Evolutionary conservation across 2,113 vertebrate genomes (phyloP).

Genomic region (Drymodes brunneopygia): DNA sequence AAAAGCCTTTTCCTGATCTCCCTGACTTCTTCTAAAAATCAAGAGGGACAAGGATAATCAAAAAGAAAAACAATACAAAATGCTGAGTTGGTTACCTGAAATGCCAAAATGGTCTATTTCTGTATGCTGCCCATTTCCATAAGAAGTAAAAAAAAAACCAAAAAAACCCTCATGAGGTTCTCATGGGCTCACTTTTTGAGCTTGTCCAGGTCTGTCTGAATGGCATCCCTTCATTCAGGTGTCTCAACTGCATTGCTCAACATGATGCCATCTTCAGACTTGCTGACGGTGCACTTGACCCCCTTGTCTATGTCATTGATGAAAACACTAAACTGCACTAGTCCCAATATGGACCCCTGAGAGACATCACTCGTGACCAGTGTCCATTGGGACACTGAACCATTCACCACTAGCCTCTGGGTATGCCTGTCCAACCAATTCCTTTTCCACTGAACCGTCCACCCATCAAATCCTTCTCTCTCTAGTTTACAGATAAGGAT

Average conservation of each 20-base stretch:
- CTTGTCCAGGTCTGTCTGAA: neutral
- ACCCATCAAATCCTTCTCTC: neutral
- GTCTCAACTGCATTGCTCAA: neutral
- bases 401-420: neutral
- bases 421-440: neutral
- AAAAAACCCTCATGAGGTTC: neutral
- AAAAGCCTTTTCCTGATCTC: neutral
- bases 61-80: neutral
- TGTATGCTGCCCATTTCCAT: neutral
- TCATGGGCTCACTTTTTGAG: no score
- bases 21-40: neutral
- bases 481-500: neutral
- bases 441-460: rapidly evolving
- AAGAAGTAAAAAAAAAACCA: neutral
- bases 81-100: rapidly evolving
- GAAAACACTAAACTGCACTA: neutral
- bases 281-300: neutral
- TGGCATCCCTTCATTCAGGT: neutral
- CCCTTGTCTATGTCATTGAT: no score
- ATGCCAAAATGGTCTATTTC: neutral
- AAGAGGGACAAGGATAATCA: neutral
- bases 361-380: no score
- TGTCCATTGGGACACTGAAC: neutral
- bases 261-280: rapidly evolving
- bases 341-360: rapidly evolving